Conservation (phyloP, 2,888 invertebrate species). For the Pteria penguin region DNA sequence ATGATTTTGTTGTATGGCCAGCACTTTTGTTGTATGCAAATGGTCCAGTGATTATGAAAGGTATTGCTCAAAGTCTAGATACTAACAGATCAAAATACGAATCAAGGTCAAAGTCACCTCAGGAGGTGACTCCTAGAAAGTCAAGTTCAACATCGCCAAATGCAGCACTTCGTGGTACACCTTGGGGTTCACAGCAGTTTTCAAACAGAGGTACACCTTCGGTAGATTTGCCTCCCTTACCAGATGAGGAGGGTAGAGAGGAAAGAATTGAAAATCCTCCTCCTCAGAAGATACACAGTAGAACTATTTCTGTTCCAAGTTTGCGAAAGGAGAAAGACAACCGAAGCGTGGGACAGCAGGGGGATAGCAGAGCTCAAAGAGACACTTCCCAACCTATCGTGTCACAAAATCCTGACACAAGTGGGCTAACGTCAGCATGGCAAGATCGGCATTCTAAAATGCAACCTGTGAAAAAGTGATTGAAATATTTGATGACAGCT, state of each 20-base stretch:
- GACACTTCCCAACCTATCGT: background rate
- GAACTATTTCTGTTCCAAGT: background rate
- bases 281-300: background rate
- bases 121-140: background rate
- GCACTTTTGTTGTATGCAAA: slow-evolving; percentile 23
- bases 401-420: background rate
- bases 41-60: slow-evolving; percentile 31
- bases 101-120: background rate
- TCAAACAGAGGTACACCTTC: slow-evolving; percentile 30
- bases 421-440: background rate
- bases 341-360: background rate
- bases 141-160: slow-evolving; percentile 12
- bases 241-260: slow-evolving; percentile 11
- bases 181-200: slow-evolving; percentile 31
- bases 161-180: slow-evolving; percentile 23
- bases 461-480: background rate
- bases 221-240: slow-evolving; percentile 26
- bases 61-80: slow-evolving; percentile 37
- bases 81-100: slow-evolving; percentile 10
- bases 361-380: background rate
- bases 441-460: background rate
- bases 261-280: background rate
- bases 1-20: slow-evolving; percentile 43
- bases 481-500: too few species aligned
- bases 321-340: background rate